phyloP scores from a whole-genome alignment of 1,140 invertebrate species.

The Heliconius himera region DNA sequence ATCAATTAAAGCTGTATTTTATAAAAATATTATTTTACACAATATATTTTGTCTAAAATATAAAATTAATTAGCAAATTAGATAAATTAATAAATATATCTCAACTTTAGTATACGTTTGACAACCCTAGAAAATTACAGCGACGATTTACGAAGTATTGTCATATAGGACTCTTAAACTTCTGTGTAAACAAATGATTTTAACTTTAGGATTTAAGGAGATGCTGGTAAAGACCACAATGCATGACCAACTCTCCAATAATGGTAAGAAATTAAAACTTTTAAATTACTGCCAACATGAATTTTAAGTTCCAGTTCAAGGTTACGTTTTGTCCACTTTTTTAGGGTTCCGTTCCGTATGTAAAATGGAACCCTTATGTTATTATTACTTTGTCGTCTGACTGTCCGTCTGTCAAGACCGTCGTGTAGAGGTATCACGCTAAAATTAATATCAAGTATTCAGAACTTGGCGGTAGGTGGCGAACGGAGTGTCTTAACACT shows the following conservation, averaged over 20 bases:
- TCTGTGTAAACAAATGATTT: constrained; percentile 63
- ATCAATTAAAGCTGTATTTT: too few species aligned
- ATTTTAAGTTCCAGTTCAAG: background rate
- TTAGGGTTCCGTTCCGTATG: too few species aligned
- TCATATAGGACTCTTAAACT: constrained; percentile 62
- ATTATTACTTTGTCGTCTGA: too few species aligned
- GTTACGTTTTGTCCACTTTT: background rate
- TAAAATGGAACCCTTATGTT: too few species aligned
- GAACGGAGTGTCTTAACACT: too few species aligned
- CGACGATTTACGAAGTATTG: constrained; percentile 74
- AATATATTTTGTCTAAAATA: background rate
- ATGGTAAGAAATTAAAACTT: constrained; percentile 18
- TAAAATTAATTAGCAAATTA: background rate
- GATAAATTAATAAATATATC: background rate
- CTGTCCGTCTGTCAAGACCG: too few species aligned
- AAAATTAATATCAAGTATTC: too few species aligned
- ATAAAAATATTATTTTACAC: too few species aligned
- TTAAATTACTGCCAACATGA: background rate
- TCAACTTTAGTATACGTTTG: background rate
- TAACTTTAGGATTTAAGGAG: constrained; percentile 31
- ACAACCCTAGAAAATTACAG: constrained; percentile 35
- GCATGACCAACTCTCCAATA: constrained; percentile 15
- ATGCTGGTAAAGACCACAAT: constrained; percentile 14
- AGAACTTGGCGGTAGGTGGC: too few species aligned
- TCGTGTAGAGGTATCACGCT: too few species aligned